These are phyloP conservation scores for Acrossocheilus fasciatus DNA, from an alignment of 2,797 vertebrate species.

Conservation along the genomic window DNA sequence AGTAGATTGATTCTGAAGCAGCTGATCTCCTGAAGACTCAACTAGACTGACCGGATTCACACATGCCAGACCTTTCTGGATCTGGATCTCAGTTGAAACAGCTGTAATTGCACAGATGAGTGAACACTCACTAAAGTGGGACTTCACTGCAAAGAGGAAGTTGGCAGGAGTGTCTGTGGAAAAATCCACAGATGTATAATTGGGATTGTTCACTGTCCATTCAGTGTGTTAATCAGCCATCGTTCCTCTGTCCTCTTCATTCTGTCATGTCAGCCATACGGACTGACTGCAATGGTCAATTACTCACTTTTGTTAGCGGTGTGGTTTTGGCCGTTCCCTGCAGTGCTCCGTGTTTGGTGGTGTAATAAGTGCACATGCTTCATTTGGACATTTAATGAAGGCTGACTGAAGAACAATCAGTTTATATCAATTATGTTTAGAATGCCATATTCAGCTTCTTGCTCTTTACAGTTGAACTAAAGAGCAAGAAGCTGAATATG, in stretches of 20 bases:
- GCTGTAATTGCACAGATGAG: slow-evolving; percentile 26
- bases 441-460: slow-evolving; percentile 37
- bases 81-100: slow-evolving; percentile 24
- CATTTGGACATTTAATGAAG: slow-evolving; percentile 49
- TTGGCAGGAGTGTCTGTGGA: slow-evolving; percentile 12
- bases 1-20: too few species aligned
- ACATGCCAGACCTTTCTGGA: neutral
- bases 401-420: slow-evolving; percentile 17
- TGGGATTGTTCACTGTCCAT: slow-evolving; percentile 5
- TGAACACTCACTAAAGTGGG: neutral
- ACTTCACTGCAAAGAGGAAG: neutral
- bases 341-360: slow-evolving; percentile 5
- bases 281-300: slow-evolving; percentile 14
- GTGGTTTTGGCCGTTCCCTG: neutral
- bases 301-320: slow-evolving; percentile 20
- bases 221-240: slow-evolving; percentile 17
- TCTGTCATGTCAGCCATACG: slow-evolving; percentile 5
- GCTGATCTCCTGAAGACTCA: neutral
- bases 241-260: slow-evolving; percentile 1
- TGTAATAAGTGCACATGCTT: slow-evolving; percentile 50
- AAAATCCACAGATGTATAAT: slow-evolving; percentile 23
- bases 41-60: neutral
- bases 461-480: slow-evolving; percentile 5
- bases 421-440: slow-evolving; percentile 50
- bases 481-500: slow-evolving; percentile 30